phyloP scores from a whole-genome alignment of 2,888 invertebrate genomes.

The Erebia palarica region DNA sequence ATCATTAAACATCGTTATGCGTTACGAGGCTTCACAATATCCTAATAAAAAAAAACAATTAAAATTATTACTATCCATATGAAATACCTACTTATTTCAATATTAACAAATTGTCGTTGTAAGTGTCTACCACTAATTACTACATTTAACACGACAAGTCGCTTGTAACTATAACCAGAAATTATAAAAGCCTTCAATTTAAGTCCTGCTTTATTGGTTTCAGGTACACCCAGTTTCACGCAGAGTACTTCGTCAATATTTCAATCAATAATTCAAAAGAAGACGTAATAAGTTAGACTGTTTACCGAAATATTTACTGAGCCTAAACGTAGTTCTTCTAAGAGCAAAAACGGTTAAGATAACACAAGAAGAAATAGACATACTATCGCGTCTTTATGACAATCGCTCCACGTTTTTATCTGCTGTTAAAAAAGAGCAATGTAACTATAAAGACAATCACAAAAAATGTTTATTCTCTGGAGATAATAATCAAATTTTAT shows the following conservation, averaged over 20 bases:
- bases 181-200: background rate
- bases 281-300: background rate
- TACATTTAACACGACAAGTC: background rate
- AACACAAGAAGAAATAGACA: background rate
- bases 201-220: background rate
- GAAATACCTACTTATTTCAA: background rate
- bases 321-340: background rate
- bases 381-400: constrained; percentile 3
- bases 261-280: background rate
- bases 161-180: background rate
- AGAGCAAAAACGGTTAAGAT: background rate
- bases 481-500: constrained; percentile 26
- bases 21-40: constrained; percentile 1
- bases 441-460: background rate
- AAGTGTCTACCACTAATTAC: background rate
- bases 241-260: background rate
- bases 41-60: background rate
- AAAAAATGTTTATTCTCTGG: constrained; percentile 16
- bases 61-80: background rate
- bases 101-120: background rate
- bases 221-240: background rate
- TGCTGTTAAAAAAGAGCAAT: background rate
- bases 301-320: background rate
- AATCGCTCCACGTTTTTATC: background rate
- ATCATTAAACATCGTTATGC: constrained; percentile 3